Evolutionary conservation across 1,140 invertebrate genomes (phyloP).

Genomic region (Vanessa atalanta): DNA sequence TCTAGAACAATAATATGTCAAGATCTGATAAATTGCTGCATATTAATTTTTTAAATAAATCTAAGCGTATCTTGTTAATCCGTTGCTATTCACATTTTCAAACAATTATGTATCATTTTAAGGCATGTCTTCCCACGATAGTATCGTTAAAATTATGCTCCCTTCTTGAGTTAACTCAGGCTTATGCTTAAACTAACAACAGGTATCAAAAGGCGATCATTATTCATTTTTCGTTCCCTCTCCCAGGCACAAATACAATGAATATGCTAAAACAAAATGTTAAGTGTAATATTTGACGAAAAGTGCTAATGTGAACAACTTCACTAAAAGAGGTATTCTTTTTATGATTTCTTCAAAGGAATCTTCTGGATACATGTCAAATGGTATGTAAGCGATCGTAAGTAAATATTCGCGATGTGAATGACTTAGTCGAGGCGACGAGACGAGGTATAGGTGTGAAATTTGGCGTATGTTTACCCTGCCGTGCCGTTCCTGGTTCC

Average conservation of each 20-base stretch:
- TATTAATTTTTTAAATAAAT: neutral
- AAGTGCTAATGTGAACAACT: neutral
- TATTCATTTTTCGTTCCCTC: conserved; percentile 39
- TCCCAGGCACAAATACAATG: neutral
- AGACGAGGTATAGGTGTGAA: conserved; percentile 56
- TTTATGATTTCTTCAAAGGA: conserved; percentile 9
- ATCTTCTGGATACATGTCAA: neutral
- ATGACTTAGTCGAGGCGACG: conserved; percentile 35
- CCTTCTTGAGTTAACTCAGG: conserved; percentile 47
- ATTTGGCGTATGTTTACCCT: conserved; percentile 57
- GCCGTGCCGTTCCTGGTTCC: conserved; percentile 55
- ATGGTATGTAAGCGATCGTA: conserved; percentile 5
- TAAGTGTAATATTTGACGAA: conserved; percentile 1
- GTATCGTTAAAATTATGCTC: conserved; percentile 52
- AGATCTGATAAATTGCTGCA: neutral
- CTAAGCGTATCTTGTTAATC: neutral
- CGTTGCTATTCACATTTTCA: conserved; percentile 50
- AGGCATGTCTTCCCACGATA: conserved; percentile 71
- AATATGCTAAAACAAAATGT: too few relatives aligned
- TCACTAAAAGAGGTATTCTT: conserved; percentile 8
- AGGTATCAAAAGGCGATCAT: conserved; percentile 28
- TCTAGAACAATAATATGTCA: neutral
- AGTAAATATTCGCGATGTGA: conserved; percentile 46
- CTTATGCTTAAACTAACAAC: conserved; percentile 55
- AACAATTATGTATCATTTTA: conserved; percentile 69